Percentiles rank a stretch among this genome's conserved stretches.
Conservation (phyloP, 2,797 vertebrate species). For the Alcedo quadribrachys region DNA sequence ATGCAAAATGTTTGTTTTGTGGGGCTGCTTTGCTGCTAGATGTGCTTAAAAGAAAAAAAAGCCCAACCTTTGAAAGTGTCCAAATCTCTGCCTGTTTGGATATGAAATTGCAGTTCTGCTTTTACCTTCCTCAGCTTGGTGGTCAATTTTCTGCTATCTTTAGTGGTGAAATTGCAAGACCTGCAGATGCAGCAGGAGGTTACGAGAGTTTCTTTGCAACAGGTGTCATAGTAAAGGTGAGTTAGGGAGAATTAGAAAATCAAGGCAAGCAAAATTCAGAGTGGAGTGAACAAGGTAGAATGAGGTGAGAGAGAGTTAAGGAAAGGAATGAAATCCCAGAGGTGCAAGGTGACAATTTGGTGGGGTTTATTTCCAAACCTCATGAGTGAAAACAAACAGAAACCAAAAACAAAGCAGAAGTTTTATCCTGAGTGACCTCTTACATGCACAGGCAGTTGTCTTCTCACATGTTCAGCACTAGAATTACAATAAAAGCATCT, state of each 20-base stretch:
- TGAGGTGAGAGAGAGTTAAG: neutral
- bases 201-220: neutral
- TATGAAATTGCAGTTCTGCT: neutral
- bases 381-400: neutral
- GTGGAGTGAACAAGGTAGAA: neutral
- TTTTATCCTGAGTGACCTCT: neutral
- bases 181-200: neutral
- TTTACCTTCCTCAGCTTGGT: neutral
- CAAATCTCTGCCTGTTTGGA: neutral
- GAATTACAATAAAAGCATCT: neutral
- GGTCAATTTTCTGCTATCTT: neutral
- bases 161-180: neutral
- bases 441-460: neutral
- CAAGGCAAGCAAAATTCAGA: neutral
- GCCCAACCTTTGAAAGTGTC: neutral
- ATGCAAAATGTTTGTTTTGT: neutral
- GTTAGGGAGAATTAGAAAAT: neutral
- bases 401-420: too few species aligned
- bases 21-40: neutral
- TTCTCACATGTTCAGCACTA: neutral
- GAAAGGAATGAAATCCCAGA: neutral
- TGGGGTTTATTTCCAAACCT: neutral
- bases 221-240: neutral
- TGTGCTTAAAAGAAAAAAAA: neutral
- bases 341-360: neutral